Base-by-base conservation (phyloP, 2,888 invertebrate genomes). In the Amorpha juglandis region DNA sequence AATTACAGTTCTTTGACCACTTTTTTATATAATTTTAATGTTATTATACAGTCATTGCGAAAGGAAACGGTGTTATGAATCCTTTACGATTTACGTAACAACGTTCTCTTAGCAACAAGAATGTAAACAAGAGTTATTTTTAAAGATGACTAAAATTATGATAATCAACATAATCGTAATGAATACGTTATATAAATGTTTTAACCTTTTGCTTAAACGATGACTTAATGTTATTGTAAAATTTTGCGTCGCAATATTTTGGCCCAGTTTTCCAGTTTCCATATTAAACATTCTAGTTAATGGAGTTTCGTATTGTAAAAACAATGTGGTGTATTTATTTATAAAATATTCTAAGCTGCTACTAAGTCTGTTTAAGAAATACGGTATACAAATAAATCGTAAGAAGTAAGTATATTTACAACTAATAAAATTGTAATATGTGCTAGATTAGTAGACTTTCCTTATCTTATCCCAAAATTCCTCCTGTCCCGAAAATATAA, bases 171-270 rank as follows among this genome's bases (percentile, higher is more conserved):
- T 12, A 69, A 64, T 38, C 55, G 63, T 67, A 67, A 65, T 21
- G 33, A 71, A 67, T 64, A n/a, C 64, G 53, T 67, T 47, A 42
- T 51, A 62, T 67, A 66, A 62, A 50, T 64, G 63, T 67, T 50
- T 62, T 47, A 65, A 66, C 64, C 67, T 66, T 70, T 64, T 42
- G 11, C 62, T 67, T 62, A 70, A 70, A 72, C 73, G 69, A 69
- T 66, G 35, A 58, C 48, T 47, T 58, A 48, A 33, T 48, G 45
- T 16, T 53, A 47, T 52, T 19, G 69, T 55, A 65, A 55, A 66
- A 67, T 69, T 16, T 71, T 73, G 71, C 73, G 72, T 58, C 63
- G 68, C 68, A 35, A 70, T 66, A 66, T 71, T 72, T 72, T 70
- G 58, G 14, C 53, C 45, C 38, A 16, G 19, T 48, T 58, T 21